Percentiles rank a stretch among this genome's conserved stretches.
Conservation (phyloP, 2,797 vertebrate genomes). For the Dendrocincla fuliginosa region DNA sequence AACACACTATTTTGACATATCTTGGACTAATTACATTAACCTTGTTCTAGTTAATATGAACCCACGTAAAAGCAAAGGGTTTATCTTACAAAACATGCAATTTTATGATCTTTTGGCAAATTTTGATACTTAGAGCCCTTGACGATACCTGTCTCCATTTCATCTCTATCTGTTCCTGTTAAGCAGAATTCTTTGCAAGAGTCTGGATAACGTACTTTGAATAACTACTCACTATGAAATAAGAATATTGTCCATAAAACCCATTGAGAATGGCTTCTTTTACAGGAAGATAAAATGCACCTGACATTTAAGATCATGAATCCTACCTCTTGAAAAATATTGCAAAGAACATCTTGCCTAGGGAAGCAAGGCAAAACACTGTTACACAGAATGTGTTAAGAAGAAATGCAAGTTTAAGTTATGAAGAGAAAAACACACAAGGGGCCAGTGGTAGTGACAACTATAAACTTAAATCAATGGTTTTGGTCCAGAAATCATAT, state of each 20-base stretch:
- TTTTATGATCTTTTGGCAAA: not conserved
- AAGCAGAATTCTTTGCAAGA: not conserved
- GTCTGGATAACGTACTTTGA: not conserved
- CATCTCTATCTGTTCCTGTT: not conserved
- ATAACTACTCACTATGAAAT: not conserved
- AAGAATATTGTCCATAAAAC: not conserved
- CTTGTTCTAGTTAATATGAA: not conserved
- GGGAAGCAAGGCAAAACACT: not conserved
- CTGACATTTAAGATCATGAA: not conserved
- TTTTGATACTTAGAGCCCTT: not conserved
- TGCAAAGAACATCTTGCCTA: not conserved
- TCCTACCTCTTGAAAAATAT: not conserved
- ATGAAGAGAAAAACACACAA: not conserved
- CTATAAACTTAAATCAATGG: not conserved
- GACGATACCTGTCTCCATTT: not conserved
- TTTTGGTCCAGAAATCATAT: not conserved
- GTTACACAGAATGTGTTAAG: not conserved
- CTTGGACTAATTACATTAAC: not conserved
- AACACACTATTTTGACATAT: not conserved
- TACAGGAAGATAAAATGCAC: not conserved
- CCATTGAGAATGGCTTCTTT: not conserved
- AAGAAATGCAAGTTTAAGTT: not conserved
- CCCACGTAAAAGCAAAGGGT: not conserved
- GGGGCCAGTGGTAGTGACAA: not conserved
- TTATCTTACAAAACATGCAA: not conserved